These are phyloP conservation scores for Bombus balteatus DNA, from an alignment of 1,140 invertebrate genomes.

Conservation along the genomic window DNA sequence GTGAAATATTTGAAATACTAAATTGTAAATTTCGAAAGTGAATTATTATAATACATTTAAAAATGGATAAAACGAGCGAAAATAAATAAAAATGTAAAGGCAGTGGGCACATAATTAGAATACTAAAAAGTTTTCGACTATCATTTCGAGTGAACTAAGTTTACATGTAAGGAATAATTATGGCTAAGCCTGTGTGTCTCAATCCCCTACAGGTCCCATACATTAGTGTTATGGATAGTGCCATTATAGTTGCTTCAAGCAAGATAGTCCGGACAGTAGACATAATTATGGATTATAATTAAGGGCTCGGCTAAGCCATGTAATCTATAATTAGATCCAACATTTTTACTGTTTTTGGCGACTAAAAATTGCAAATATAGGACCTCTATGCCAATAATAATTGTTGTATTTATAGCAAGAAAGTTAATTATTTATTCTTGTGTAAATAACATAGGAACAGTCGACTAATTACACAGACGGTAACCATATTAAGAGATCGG, in stretches of 20 bases:
- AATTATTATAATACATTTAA: too few species aligned
- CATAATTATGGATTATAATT: neutral
- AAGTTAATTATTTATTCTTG: neutral
- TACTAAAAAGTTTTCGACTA: too few species aligned
- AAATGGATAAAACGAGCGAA: too few species aligned
- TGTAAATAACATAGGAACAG: neutral
- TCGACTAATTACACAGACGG: neutral
- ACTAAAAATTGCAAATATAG: neutral
- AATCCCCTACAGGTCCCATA: neutral
- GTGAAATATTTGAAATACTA: too few species aligned
- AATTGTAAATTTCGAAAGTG: too few species aligned
- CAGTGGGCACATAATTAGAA: too few species aligned
- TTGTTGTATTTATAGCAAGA: neutral
- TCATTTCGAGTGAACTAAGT: neutral
- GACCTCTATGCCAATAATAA: neutral
- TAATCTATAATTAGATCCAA: neutral
- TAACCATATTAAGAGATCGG: neutral
- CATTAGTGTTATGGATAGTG: constrained; percentile 1
- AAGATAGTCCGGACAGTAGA: too few species aligned
- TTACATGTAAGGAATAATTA: neutral
- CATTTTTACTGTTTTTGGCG: neutral
- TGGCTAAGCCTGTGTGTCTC: neutral
- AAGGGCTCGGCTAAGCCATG: neutral
- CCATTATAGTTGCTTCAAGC: neutral
- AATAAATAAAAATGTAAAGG: neutral